Evolutionary conservation across 1,140 invertebrate species (phyloP).

Genomic region (Heliconius melpomene): DNA sequence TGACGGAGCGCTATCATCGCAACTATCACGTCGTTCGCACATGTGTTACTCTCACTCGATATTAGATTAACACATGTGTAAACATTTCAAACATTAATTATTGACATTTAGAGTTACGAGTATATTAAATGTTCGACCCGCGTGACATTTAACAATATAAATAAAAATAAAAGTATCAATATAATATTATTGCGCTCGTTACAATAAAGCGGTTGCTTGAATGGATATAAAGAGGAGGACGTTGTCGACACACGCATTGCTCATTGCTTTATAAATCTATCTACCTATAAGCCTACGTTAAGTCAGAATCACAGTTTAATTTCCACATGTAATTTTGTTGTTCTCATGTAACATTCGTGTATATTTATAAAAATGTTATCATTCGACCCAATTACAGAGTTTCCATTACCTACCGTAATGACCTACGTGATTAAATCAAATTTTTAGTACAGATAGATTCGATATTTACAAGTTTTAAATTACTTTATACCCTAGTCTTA

Average conservation of each 20-base stretch:
- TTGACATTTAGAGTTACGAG: not conserved
- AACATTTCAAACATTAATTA: not conserved
- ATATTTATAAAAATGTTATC: slow-evolving; percentile 57
- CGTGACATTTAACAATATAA: not conserved
- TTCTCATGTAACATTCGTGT: slow-evolving; percentile 55
- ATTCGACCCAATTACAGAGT: slow-evolving; percentile 69
- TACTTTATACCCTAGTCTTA: slow-evolving; percentile 76
- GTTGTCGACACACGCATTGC: slow-evolving; percentile 49
- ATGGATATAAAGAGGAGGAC: slow-evolving; percentile 19
- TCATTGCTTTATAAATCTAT: slow-evolving; percentile 65
- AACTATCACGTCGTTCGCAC: not conserved
- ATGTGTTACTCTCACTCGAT: not conserved
- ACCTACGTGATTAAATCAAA: slow-evolving; percentile 68
- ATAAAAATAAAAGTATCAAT: not conserved
- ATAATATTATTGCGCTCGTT: slow-evolving; percentile 1
- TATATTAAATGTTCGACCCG: slow-evolving; percentile 6
- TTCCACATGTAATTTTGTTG: slow-evolving; percentile 72
- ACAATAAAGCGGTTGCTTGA: not conserved
- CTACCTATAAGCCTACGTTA: slow-evolving; percentile 75
- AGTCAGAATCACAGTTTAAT: slow-evolving; percentile 81
- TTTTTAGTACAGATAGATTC: slow-evolving; percentile 70
- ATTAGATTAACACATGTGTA: slow-evolving; percentile 3
- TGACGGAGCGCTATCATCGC: too few relatives aligned
- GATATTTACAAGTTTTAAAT: slow-evolving; percentile 76
- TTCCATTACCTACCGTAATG: slow-evolving; percentile 71